Conservation (phyloP, 2,113 vertebrate species). For the Anhinga rufa region DNA sequence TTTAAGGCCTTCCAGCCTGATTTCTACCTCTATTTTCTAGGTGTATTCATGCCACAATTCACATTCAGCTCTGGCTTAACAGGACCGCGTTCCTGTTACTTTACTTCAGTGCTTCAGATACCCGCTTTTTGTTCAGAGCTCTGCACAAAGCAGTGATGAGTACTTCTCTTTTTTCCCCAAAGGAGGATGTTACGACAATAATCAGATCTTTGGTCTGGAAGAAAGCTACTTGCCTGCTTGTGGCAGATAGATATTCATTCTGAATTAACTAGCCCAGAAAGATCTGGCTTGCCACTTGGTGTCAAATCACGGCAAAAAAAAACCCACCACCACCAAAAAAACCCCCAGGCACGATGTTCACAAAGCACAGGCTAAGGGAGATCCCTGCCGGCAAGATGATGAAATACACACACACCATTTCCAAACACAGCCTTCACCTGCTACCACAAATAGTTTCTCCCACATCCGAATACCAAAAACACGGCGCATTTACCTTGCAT, state of each 20-base stretch:
- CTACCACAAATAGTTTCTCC: neutral
- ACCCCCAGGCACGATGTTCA: neutral
- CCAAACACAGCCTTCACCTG: neutral
- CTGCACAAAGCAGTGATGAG: neutral
- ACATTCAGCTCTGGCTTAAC: neutral
- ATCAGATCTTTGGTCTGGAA: neutral
- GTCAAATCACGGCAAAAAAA: neutral
- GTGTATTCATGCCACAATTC: neutral
- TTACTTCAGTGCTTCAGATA: neutral
- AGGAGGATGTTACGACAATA: neutral
- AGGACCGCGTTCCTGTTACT: neutral
- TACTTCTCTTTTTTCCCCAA: neutral
- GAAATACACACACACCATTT: neutral
- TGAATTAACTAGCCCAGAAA: neutral
- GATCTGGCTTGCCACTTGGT: neutral
- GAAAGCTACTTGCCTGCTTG: neutral
- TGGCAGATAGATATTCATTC: neutral
- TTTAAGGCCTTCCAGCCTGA: neutral
- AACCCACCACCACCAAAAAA: too few relatives aligned
- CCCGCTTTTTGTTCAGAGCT: neutral
- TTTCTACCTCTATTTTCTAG: neutral
- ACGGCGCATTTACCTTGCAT: fast-evolving
- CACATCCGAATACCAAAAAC: neutral
- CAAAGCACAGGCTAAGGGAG: neutral
- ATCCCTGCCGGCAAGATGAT: neutral